Evolutionary conservation across 2,888 invertebrate genomes (phyloP).

Genomic region (Chymomyza procnemis): DNA sequence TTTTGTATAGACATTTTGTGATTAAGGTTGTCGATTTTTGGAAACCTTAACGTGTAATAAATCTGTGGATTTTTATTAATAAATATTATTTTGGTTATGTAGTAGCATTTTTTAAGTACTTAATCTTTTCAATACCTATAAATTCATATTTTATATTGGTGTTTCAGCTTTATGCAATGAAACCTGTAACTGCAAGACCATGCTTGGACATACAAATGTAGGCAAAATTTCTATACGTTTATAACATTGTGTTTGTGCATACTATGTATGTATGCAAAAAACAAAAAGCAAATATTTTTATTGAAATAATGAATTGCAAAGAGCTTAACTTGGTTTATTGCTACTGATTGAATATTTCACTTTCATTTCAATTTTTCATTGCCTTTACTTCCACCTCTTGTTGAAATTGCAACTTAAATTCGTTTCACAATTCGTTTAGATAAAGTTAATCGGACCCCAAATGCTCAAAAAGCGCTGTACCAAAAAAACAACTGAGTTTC

Average conservation of each 20-base stretch:
- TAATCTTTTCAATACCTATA: no score
- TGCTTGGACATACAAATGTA: neutral
- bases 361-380: slow-evolving; percentile 8
- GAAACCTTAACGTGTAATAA: no score
- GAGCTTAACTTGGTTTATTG: slow-evolving; percentile 56
- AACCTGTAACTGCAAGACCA: neutral
- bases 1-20: no score
- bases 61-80: no score
- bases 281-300: slow-evolving; percentile 49
- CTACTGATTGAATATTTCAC: slow-evolving; percentile 52
- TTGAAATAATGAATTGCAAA: slow-evolving; percentile 51
- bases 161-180: neutral
- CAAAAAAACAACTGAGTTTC: no score
- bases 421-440: neutral
- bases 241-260: neutral
- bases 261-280: neutral
- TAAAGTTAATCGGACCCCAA: neutral
- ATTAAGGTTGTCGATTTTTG: no score
- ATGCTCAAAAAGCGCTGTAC: no score
- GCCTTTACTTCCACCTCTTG: neutral
- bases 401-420: neutral
- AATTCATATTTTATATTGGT: no score
- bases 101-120: no score
- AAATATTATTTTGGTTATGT: no score
- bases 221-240: neutral